phyloP scores from a whole-genome alignment of 2,113 vertebrate genomes.

The Rhipidura dahli region DNA sequence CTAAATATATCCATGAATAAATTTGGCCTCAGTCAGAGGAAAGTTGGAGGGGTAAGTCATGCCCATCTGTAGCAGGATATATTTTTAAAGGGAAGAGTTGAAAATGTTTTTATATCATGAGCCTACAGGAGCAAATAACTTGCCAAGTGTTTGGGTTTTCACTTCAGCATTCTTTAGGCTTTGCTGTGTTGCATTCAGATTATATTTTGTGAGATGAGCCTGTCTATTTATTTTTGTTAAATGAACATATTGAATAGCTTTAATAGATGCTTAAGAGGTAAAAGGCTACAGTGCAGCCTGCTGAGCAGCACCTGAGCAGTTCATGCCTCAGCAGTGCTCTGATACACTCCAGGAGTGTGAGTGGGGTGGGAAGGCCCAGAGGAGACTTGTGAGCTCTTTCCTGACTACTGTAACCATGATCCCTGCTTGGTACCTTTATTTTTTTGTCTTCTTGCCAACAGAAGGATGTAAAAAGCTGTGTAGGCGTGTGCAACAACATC shows the following conservation, averaged over 20 bases:
- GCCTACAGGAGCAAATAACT: slow-evolving; percentile 17
- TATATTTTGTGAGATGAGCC: not conserved
- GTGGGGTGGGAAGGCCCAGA: not conserved
- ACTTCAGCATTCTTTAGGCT: slow-evolving; percentile 26
- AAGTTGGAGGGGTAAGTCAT: not conserved
- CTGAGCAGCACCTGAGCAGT: not conserved
- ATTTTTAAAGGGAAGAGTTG: not conserved
- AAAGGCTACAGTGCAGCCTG: not conserved
- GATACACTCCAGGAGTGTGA: not conserved
- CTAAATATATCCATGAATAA: not conserved
- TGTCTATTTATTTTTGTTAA: not conserved
- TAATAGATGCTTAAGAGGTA: not conserved
- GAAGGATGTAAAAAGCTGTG: not conserved
- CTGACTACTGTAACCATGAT: accelerated
- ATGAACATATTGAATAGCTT: not conserved
- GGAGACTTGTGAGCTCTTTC: not conserved
- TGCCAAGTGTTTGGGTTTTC: slow-evolving; percentile 11
- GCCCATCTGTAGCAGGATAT: not conserved
- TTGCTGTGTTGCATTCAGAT: not conserved
- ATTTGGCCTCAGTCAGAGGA: not conserved
- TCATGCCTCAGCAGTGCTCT: not conserved
- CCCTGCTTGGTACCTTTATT: not conserved
- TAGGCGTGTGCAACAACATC: not conserved
- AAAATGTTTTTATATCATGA: slow-evolving; percentile 13
- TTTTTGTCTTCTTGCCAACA: not conserved